Conservation (phyloP, 1,140 invertebrate genomes). For the Chymomyza costata region DNA sequence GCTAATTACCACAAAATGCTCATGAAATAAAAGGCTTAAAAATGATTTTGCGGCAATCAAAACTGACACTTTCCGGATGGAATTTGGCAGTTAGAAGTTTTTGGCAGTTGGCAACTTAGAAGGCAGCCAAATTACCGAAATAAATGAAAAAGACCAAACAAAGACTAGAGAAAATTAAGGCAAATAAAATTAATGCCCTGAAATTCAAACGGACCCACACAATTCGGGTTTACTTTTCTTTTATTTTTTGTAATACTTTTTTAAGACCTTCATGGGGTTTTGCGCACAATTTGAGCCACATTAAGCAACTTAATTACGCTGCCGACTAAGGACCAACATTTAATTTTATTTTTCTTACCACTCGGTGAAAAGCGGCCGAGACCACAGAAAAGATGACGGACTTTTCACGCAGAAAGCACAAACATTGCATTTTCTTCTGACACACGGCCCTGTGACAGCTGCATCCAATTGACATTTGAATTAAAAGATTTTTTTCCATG, state of each 20-base stretch:
- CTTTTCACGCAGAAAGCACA: constrained; percentile 47
- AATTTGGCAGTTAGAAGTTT: no score
- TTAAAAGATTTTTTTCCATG: no score
- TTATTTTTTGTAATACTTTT: no score
- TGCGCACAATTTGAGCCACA: constrained; percentile 30
- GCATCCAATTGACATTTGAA: constrained; percentile 63
- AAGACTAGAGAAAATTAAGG: constrained; percentile 38
- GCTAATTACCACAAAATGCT: no score
- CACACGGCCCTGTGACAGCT: constrained; percentile 41
- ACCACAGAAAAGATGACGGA: background rate
- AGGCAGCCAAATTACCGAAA: background rate
- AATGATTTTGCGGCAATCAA: constrained; percentile 11
- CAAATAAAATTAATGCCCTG: constrained; percentile 47
- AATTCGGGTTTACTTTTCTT: background rate
- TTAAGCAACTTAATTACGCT: constrained; percentile 52
- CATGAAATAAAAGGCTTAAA: no score
- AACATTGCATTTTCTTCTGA: constrained; percentile 46
- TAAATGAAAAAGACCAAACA: constrained; percentile 10
- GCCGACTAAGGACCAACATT: constrained; percentile 16
- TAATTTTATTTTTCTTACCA: constrained; percentile 44
- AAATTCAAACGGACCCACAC: constrained; percentile 47
- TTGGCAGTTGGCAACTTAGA: constrained; percentile 19
- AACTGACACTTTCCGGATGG: constrained; percentile 35
- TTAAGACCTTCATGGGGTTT: no score
- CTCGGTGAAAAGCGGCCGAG: background rate